Evolutionary conservation across 2,888 invertebrate species (phyloP).

Genomic region (Sarcophaga caerulescens): DNA sequence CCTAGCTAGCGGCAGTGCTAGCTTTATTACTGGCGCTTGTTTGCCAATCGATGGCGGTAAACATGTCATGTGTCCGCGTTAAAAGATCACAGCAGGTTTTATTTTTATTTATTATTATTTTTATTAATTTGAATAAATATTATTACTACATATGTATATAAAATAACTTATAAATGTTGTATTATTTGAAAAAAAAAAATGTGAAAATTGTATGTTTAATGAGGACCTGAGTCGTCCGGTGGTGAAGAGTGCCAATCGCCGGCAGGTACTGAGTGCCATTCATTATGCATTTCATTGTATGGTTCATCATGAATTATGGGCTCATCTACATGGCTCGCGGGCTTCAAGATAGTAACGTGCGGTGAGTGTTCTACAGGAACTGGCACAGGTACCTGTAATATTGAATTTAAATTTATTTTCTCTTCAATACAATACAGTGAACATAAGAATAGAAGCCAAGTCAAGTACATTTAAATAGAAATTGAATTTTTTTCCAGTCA

Average conservation of each 20-base stretch:
- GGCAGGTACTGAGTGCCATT: conserved; percentile 52
- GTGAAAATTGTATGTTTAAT: background rate
- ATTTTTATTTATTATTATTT: background rate
- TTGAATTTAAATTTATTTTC: background rate
- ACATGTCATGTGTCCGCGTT: conserved; percentile 85
- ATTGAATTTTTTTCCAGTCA: too few relatives aligned
- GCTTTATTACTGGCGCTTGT: conserved; percentile 88
- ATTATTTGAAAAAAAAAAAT: background rate
- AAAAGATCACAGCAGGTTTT: conserved; percentile 70
- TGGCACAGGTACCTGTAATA: conserved; percentile 57
- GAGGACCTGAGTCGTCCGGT: background rate
- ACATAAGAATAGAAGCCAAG: too few relatives aligned
- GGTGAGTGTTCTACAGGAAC: conserved; percentile 43
- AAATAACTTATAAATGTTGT: background rate
- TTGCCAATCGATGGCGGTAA: conserved; percentile 86
- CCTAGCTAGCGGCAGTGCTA: conserved; percentile 88
- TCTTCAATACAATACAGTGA: too few relatives aligned
- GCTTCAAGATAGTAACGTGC: conserved; percentile 50
- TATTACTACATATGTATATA: background rate
- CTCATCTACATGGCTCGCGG: conserved; percentile 45
- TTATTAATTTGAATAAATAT: background rate
- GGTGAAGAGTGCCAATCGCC: conserved; percentile 50
- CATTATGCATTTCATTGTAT: conserved; percentile 43
- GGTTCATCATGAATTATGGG: conserved; percentile 31
- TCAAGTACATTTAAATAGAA: too few relatives aligned